Base-by-base conservation (phyloP, 2,113 vertebrate species). In the Leucopternis melanops region DNA sequence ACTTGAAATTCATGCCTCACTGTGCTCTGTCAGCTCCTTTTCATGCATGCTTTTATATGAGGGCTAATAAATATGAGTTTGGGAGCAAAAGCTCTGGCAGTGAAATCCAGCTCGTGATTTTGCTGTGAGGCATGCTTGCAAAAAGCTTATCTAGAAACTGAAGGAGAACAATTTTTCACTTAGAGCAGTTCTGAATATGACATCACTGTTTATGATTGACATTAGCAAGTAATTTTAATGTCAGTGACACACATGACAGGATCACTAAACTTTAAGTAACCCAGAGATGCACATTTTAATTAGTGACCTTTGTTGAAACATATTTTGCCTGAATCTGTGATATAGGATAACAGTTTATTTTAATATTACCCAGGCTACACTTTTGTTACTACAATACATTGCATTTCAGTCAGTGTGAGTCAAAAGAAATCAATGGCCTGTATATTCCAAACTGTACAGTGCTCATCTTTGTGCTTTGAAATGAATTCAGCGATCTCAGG, bases 21-120 rank as follows among this genome's bases (percentile, higher is more conserved):
- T 96, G 62, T 97, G 92, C 82, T 82, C 90, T 92, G 84, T 94
- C 86, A 96, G 77, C 75, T 96, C 47, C 81, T 96, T 97, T 97
- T 82, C 77, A 96, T 92, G 84, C 70, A 75, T 47, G 32, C 32
- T 74, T 92, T 96, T 94, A 44, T 85, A 88, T 71, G 69, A 86
- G 54, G 34, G 26, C 65, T 96, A 93, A 96, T 94, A 96, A 94
- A 92, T 88, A 81, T 4, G 54, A 93, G 61, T 94, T 86, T 92
- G 38, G 50, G 69, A 97, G 72, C 40, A 86, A 86, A 85, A 94
- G 17, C 79, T 86, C 38, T 88, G 73, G 32, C 75, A 92, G 36
- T 80, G 72, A 94, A 95, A 96, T 88, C 47, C 81, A 90, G 62
- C 40, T 85, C 3, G 3, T 83, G 80, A 67, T 93, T 97, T 83